Conservation (phyloP, 2,797 vertebrate genomes). For the Hozukius guyotensis region DNA sequence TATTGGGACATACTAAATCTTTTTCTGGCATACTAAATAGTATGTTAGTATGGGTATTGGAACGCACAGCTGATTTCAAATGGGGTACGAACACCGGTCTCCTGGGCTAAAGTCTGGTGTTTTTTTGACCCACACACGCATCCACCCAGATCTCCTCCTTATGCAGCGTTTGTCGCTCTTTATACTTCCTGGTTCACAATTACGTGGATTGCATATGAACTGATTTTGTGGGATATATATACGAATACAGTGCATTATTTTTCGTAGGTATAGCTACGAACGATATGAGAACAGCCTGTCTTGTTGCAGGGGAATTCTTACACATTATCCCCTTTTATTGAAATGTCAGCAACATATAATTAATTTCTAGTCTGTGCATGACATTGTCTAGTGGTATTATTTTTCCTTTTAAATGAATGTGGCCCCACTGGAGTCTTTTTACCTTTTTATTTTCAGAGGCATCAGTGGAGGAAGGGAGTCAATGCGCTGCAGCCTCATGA, state of each 20-base stretch:
- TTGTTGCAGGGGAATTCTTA: neutral
- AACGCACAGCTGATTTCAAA: neutral
- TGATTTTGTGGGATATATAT: no score
- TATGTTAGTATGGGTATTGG: no score
- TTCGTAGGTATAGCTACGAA: no score
- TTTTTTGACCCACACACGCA: neutral
- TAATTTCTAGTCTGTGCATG: constrained; percentile 11
- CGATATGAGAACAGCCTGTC: no score
- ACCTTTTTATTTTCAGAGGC: constrained; percentile 13
- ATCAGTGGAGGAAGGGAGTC: constrained; percentile 17
- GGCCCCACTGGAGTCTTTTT: constrained; percentile 17
- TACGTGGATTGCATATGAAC: no score
- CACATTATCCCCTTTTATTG: neutral
- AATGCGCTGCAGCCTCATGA: neutral
- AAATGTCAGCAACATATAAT: constrained; percentile 18
- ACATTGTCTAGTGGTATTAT: constrained; percentile 9
- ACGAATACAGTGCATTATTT: no score
- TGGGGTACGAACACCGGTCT: neutral
- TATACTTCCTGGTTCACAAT: no score
- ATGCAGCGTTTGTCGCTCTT: no score
- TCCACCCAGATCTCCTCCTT: no score
- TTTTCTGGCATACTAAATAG: no score
- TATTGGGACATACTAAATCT: no score
- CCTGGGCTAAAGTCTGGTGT: neutral
- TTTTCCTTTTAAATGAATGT: constrained; percentile 32